Base-by-base conservation (phyloP, 30 jellyfish, hydroid and myxozoan genomes). In the Hydractinia echinata region DNA sequence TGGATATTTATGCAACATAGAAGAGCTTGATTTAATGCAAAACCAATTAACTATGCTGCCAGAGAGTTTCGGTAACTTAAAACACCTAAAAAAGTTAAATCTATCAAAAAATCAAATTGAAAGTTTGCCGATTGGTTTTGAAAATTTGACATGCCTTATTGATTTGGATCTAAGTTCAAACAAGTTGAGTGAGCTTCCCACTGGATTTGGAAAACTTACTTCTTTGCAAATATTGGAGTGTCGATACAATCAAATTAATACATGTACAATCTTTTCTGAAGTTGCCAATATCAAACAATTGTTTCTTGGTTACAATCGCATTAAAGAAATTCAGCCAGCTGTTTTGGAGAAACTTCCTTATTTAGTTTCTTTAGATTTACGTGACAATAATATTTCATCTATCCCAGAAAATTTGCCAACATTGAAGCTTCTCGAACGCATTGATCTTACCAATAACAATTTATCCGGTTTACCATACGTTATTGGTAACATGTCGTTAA, bases 241-340 rank as follows among this genome's bases (percentile, higher is more conserved):
- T 60, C 73, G 96, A 9, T 83, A 89, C 64, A 89, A 89, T 66
- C 69, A 67, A 11, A 84, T 89, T 51, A 71, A 82, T 4, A 83
- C 50, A 21, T 79, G 83, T 19, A 85, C 96, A 4, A 61, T 86
- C 8, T 60, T 89, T 50, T 55, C 30, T 5, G 95, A 86, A 16
- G 56, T 54, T 50, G 73, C 81, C 49, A 89, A 81, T 61, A 51
- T 89, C 49, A 89, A 89, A 87, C 94, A 88, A 70, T 85, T 88
- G 14, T 88, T 76, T 81, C 84, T 88, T 53, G 90, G 96, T 67
- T 83, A 88, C 79, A 88, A 88, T 55, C 85, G 96, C 15, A 78
- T 88, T 55, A 54, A 72, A 56, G 70, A 72, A 67, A 66, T 88
- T 8, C 77, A 83, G 51, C 71, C 86, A 7, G 86, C 79, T 11